These are phyloP conservation scores for Mustela lutreola DNA, from an alignment of 2,113 vertebrate species.

Conservation along the genomic window DNA sequence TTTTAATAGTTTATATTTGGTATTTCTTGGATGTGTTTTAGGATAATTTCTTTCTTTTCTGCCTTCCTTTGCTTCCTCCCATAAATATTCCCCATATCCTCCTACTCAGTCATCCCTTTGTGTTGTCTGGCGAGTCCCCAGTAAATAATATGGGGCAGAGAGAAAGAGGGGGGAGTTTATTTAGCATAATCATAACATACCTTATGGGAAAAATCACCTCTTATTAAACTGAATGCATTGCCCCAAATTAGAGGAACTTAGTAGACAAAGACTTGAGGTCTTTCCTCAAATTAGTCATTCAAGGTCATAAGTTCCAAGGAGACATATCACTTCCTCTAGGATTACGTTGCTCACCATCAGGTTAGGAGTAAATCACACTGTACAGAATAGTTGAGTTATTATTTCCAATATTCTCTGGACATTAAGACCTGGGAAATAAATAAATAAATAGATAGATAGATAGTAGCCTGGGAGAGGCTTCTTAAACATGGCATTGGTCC, in stretches of 20 bases:
- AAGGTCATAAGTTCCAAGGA: neutral
- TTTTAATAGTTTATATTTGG: constrained; percentile 31
- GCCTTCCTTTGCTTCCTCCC: neutral
- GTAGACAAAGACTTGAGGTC: neutral
- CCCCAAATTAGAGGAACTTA: neutral
- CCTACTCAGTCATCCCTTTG: neutral
- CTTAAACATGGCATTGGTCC: neutral
- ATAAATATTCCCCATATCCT: neutral
- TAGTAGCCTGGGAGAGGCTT: neutral
- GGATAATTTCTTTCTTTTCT: neutral
- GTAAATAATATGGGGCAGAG: neutral
- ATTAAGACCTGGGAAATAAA: neutral
- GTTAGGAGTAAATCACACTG: neutral
- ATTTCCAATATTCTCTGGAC: neutral
- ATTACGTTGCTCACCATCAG: neutral
- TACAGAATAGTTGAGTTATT: neutral
- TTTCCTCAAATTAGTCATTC: neutral
- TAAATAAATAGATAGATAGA: too few species aligned
- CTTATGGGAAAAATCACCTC: neutral
- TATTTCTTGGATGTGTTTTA: neutral
- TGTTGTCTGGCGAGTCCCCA: neutral
- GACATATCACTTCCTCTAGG: neutral
- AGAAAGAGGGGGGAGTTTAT: neutral
- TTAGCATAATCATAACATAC: neutral
- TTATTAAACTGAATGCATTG: neutral